These are phyloP conservation scores for Corbicula japonica DNA, from an alignment of 2,888 invertebrate species.

Conservation along the genomic window DNA sequence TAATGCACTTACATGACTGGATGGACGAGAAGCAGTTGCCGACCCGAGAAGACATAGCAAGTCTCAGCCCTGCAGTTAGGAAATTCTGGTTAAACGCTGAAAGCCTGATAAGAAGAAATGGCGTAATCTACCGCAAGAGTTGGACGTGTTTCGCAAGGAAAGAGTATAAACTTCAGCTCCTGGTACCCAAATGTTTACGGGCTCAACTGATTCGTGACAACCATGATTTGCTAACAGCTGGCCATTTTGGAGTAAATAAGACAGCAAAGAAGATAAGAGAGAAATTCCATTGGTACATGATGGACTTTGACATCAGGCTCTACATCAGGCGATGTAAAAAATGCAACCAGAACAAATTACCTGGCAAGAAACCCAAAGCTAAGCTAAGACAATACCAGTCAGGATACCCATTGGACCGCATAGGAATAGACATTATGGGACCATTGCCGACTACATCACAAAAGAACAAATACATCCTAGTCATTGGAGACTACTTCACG, in stretches of 20 bases:
- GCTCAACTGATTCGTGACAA: background rate
- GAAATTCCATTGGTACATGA: slow-evolving; percentile 18
- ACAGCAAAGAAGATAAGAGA: slow-evolving; percentile 3
- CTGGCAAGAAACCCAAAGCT: background rate
- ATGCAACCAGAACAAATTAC: slow-evolving; percentile 16
- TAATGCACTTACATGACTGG: slow-evolving; percentile 1
- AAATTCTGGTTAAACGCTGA: slow-evolving; percentile 8
- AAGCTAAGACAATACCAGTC: slow-evolving; percentile 91
- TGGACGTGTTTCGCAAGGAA: slow-evolving; percentile 13
- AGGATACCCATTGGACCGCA: slow-evolving; percentile 87
- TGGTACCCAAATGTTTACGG: slow-evolving; percentile 11
- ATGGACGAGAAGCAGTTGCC: background rate
- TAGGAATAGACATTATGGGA: slow-evolving; percentile 19
- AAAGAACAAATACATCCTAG: too few species aligned
- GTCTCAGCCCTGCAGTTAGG: background rate
- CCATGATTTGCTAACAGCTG: too few species aligned
- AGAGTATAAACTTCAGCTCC: slow-evolving; percentile 1
- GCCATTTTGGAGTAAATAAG: slow-evolving; percentile 9
- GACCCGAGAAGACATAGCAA: background rate
- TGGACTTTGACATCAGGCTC: background rate
- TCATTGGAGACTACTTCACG: slow-evolving; percentile 30
- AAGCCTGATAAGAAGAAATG: slow-evolving; percentile 9
- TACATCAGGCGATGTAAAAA: slow-evolving; percentile 6
- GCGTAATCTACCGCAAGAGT: too few species aligned
- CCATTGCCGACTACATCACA: slow-evolving; percentile 11